These are phyloP conservation scores for Neopelma chrysocephalum DNA, from an alignment of 2,797 vertebrate genomes.

Conservation along the genomic window DNA sequence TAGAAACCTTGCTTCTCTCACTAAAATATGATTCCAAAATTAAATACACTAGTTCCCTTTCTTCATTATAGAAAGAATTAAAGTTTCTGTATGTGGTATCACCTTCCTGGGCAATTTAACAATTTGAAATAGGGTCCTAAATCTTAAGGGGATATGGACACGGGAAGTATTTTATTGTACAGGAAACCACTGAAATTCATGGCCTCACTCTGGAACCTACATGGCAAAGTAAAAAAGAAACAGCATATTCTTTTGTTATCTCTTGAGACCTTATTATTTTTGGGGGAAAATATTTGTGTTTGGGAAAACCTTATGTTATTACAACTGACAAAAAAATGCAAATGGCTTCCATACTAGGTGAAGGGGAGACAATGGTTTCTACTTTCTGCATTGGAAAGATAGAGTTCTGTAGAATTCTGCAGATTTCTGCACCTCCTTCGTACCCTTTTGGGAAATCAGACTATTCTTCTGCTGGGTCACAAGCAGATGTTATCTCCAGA, in stretches of 20 bases:
- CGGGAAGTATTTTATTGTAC: not conserved
- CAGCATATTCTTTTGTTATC: slow-evolving; percentile 27
- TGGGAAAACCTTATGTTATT: slow-evolving; percentile 23
- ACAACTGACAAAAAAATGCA: not conserved
- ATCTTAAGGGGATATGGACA: slow-evolving; percentile 48
- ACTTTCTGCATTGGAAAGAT: not conserved
- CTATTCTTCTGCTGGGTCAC: not conserved
- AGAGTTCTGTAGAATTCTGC: not conserved
- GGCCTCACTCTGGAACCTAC: slow-evolving; percentile 1
- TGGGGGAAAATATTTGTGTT: slow-evolving; percentile 1
- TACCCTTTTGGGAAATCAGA: not conserved
- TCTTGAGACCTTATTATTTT: slow-evolving; percentile 73
- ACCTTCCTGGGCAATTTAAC: slow-evolving; percentile 64
- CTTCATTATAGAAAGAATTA: slow-evolving; percentile 75
- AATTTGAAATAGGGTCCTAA: slow-evolving; percentile 67
- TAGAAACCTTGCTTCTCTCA: slow-evolving; percentile 72
- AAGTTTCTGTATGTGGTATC: slow-evolving; percentile 48
- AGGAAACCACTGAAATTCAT: slow-evolving; percentile 27
- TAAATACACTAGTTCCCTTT: slow-evolving; percentile 73
- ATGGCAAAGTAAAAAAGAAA: slow-evolving; percentile 19
- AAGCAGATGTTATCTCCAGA: not conserved
- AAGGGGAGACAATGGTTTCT: not conserved
- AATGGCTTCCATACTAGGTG: not conserved
- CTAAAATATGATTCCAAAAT: slow-evolving; percentile 78
- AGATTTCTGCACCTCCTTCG: not conserved